A percentile compares a stretch with the other conserved stretches of the same genome.
These are phyloP conservation scores for Ostrea edulis DNA, from an alignment of 1,140 invertebrate species.

Conservation along the genomic window DNA sequence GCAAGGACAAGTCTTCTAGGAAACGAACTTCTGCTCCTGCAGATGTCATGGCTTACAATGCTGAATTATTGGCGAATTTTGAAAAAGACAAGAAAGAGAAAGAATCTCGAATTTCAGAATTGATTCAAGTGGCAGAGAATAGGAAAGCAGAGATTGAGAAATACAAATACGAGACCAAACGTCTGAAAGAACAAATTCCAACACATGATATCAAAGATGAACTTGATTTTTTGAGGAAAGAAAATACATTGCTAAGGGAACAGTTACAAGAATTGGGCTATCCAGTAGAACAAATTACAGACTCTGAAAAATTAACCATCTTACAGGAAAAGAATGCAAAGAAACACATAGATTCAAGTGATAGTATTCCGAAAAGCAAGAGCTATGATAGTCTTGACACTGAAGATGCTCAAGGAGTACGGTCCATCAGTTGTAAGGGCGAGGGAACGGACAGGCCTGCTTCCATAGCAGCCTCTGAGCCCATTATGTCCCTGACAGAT, in stretches of 20 bases:
- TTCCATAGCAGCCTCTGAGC: conserved; percentile 82
- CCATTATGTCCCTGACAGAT: conserved; percentile 70
- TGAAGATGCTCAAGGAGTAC: conserved; percentile 60
- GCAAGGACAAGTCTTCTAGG: conserved; percentile 70
- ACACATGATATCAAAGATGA: conserved; percentile 72
- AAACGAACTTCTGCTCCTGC: conserved; percentile 76
- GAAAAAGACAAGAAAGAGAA: conserved; percentile 78
- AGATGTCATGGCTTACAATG: conserved; percentile 79
- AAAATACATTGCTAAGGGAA: conserved; percentile 75
- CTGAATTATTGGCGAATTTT: conserved; percentile 78
- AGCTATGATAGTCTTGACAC: conserved; percentile 74
- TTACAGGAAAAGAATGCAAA: conserved; percentile 63
- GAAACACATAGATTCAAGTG: conserved; percentile 52
- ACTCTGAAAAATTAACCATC: conserved; percentile 75
- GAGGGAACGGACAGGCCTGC: conserved; percentile 56
- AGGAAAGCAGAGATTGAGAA: conserved; percentile 79
- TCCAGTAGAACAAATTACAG: conserved; percentile 76
- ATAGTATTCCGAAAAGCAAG: conserved; percentile 66
- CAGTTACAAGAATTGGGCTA: conserved; percentile 75
- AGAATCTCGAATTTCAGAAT: conserved; percentile 77
- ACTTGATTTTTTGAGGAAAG: conserved; percentile 70
- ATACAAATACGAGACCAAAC: conserved; percentile 75
- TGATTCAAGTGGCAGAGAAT: conserved; percentile 76
- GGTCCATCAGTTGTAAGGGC: conserved; percentile 36
- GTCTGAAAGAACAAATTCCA: conserved; percentile 70